These are phyloP conservation scores for Sapayoa aenigma DNA, from an alignment of 2,113 vertebrate genomes.

Conservation along the genomic window DNA sequence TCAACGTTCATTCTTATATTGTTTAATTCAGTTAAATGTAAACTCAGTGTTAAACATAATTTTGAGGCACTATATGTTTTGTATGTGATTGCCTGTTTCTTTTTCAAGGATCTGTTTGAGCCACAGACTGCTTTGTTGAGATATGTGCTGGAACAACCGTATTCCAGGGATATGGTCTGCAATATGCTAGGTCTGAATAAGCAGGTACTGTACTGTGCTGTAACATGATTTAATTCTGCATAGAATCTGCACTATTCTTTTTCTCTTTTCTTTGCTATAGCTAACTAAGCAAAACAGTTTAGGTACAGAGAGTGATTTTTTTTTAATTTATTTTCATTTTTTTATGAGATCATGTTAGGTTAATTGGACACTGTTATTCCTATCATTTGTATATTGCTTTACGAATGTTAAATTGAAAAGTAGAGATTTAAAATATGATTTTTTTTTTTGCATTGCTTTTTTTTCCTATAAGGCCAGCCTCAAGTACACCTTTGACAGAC, in stretches of 20 bases:
- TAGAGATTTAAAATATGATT: constrained; percentile 74
- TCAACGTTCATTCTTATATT: background rate
- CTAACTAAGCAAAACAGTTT: constrained; percentile 82
- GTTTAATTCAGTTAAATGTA: background rate
- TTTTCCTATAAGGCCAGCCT: constrained; percentile 86
- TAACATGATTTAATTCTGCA: constrained; percentile 60
- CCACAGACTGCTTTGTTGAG: constrained; percentile 95
- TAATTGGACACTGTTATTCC: constrained; percentile 68
- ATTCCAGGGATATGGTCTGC: constrained; percentile 99
- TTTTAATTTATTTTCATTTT: background rate
- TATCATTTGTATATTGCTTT: constrained; percentile 76
- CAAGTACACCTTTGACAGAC: constrained; percentile 81
- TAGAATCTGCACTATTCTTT: constrained; percentile 77
- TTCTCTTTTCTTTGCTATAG: constrained; percentile 81
- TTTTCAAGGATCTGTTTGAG: constrained; percentile 93
- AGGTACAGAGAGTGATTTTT: constrained; percentile 60
- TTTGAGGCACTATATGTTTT: constrained; percentile 56
- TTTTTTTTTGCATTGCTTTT: constrained; percentile 87
- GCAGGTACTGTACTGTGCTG: constrained; percentile 86
- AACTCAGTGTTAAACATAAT: background rate
- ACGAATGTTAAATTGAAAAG: constrained; percentile 74
- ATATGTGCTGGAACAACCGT: constrained; percentile 97
- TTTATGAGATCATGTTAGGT: constrained; percentile 47
- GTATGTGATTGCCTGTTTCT: constrained; percentile 47
- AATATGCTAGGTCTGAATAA: constrained; percentile 99